phyloP scores from a whole-genome alignment of 1,140 invertebrate genomes.

The Venturia canescens region DNA sequence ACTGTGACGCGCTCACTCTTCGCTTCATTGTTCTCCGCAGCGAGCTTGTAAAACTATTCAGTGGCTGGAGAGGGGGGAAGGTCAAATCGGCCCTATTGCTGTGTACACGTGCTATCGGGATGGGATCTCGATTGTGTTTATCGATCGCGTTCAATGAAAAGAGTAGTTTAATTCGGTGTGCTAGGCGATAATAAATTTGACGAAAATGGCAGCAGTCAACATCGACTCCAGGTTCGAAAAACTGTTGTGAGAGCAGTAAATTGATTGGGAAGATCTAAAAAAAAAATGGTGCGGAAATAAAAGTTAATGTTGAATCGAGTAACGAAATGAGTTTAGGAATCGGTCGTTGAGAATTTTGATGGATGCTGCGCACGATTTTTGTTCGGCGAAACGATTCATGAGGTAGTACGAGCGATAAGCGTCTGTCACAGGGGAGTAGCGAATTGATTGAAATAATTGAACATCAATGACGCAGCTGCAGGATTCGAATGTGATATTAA shows the following conservation, averaged over 20 bases:
- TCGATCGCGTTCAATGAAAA: conserved; percentile 71
- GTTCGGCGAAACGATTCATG: not conserved
- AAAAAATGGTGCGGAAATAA: no score
- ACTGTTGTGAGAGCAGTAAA: no score
- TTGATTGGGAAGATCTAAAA: no score
- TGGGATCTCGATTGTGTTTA: conserved; percentile 72
- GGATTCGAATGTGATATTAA: conserved; percentile 36
- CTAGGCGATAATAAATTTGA: not conserved
- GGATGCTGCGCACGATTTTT: no score
- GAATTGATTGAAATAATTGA: conserved; percentile 28
- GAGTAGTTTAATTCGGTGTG: conserved; percentile 52
- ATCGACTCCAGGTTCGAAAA: no score
- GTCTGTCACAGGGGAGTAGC: not conserved
- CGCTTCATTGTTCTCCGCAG: not conserved
- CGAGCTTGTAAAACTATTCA: not conserved
- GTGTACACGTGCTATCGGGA: conserved; percentile 64
- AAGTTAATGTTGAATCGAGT: not conserved
- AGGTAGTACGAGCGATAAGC: not conserved
- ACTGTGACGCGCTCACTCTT: conserved; percentile 20
- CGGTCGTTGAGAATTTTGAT: not conserved
- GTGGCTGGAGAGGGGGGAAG: not conserved
- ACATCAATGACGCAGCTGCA: conserved; percentile 17
- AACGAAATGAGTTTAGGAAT: not conserved
- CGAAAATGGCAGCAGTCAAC: not conserved
- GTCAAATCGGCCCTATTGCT: conserved; percentile 46